These are phyloP conservation scores for Hybognathus amarus DNA, from an alignment of 2,797 vertebrate genomes.

Conservation along the genomic window DNA sequence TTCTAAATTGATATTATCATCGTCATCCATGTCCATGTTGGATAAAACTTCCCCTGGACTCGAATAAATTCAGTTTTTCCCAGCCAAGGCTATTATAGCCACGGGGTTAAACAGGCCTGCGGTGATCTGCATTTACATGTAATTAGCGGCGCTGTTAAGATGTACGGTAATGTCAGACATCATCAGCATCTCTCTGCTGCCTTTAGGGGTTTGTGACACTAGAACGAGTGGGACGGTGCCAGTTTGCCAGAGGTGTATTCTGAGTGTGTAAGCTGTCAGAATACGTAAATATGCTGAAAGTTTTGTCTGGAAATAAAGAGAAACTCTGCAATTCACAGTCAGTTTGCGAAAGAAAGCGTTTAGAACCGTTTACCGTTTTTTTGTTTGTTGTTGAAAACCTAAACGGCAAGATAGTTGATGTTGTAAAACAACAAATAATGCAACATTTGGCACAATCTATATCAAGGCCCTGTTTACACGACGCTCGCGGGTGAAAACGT, in stretches of 20 bases:
- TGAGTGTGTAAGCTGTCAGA: constrained; percentile 19
- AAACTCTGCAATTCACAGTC: neutral
- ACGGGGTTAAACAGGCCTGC: constrained; percentile 17
- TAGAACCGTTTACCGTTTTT: neutral
- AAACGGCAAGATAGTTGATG: neutral
- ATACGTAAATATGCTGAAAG: neutral
- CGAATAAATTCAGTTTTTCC: neutral
- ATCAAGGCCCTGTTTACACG: too few relatives aligned
- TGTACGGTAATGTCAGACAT: constrained; percentile 30
- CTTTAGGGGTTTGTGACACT: neutral
- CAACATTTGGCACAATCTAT: neutral
- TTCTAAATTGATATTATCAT: constrained; percentile 28
- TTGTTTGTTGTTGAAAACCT: neutral
- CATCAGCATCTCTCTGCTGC: neutral
- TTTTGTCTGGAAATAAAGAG: neutral
- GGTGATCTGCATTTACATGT: constrained; percentile 29
- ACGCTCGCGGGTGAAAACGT: too few relatives aligned
- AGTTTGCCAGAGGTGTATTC: constrained; percentile 7
- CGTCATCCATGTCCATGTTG: constrained; percentile 6
- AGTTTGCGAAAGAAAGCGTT: neutral
- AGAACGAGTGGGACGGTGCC: neutral
- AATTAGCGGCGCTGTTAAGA: constrained; percentile 29
- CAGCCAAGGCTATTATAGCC: constrained; percentile 16
- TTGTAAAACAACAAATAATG: neutral
- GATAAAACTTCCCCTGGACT: constrained; percentile 2